phyloP scores from a whole-genome alignment of 2,113 vertebrate species.

The Amblyopsis rosae region DNA sequence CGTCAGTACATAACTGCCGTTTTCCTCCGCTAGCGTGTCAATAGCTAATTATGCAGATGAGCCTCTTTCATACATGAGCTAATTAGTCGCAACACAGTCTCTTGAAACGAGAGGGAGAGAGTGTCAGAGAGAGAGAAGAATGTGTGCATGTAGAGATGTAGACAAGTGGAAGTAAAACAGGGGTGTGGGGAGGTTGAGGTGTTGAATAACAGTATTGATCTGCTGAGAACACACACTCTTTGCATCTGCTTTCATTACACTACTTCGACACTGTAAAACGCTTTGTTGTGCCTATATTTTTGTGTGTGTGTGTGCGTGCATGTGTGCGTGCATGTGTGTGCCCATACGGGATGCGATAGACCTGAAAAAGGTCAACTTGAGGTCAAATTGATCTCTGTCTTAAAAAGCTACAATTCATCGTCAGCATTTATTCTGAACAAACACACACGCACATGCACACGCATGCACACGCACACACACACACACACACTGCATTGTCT shows the following conservation, averaged over 20 bases:
- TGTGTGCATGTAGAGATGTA: background rate
- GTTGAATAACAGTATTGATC: conserved; percentile 41
- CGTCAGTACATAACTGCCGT: background rate
- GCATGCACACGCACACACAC: background rate
- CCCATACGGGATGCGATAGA: conserved; percentile 9
- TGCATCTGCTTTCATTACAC: conserved; percentile 14
- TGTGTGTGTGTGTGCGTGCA: background rate
- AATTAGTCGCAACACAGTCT: conserved; percentile 34
- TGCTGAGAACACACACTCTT: conserved; percentile 26
- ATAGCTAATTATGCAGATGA: conserved; percentile 41
- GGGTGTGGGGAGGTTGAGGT: background rate
- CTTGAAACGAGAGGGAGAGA: background rate
- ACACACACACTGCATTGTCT: too few relatives aligned
- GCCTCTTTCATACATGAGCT: conserved; percentile 20
- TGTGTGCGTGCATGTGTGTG: background rate
- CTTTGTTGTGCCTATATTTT: background rate
- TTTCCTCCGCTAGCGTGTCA: conserved; percentile 8
- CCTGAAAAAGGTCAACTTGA: conserved; percentile 20
- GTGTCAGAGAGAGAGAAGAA: background rate
- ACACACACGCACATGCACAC: background rate
- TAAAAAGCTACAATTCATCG: conserved; percentile 25
- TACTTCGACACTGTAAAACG: conserved; percentile 7
- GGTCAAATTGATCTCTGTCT: conserved; percentile 51
- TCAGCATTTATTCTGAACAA: conserved; percentile 33
- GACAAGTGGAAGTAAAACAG: background rate